Evolutionary conservation across 1,140 invertebrate genomes (phyloP), one percentile per base, ranked within the genome.

Genomic region (Drosophila repletoides): DNA sequence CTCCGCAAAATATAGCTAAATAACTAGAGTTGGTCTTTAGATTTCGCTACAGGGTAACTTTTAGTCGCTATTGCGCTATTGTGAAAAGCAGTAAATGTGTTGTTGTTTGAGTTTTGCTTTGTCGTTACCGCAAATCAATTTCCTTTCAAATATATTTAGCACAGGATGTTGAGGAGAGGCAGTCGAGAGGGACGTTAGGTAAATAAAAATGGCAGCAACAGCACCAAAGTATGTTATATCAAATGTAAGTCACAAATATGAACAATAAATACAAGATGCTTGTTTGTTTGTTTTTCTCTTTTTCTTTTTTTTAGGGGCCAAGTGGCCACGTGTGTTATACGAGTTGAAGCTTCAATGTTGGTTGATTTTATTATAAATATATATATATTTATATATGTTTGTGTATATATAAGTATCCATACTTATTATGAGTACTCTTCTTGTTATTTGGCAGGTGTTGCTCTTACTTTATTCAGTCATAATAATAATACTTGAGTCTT

Each of bases 131-230:
- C 76, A 81, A 81, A 81, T 81, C 76, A 81, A 81, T 81, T 81
- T 81, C 63, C 76, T 72, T 69, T 81, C 61, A 72, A 81, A 81
- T 81, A 81, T 76, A 76, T 81, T 81, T 81, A 81, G 76, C 68
- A 36, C 76, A 81, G 76, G 68, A 76, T 72, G 52, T 59, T 4
- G 17, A 52, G 38, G 26, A 6, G 19, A 3, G n/a, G 46, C 3
- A n/a, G 43, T 19, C 31, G 28, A n/a, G 14, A n/a, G 46, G 17
- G 9, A 26, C 12, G 48, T 15, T 22, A 43, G 6, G 21, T 43
- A 17, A 24, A 43, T 22, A 63, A 69, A 74, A 55, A 60, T 48
- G 61, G 31, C 26, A 61, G 46, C 56, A 58, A 22, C 9, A 34
- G 43, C 21, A 52, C 31, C 48, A 40, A 55, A 55, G 40, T 45